These are phyloP conservation scores for Leptopilina syphax DNA, from an alignment of 2,888 invertebrate species.

Conservation along the genomic window DNA sequence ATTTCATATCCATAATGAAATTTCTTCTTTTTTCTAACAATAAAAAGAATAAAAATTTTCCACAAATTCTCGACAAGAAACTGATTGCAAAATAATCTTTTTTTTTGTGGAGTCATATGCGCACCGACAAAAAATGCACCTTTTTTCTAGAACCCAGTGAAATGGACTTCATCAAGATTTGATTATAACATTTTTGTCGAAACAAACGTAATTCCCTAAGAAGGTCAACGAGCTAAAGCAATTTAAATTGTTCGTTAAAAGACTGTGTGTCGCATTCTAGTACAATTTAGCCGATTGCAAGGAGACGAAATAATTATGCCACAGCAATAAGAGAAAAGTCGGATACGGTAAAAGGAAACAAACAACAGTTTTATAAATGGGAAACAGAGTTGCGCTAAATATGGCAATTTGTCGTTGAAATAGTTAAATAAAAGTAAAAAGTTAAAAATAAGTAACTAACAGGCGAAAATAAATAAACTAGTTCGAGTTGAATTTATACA, in stretches of 20 bases:
- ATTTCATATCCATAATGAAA: too few relatives aligned
- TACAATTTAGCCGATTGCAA: conserved; percentile 32
- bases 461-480: too few relatives aligned
- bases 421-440: conserved; percentile 8
- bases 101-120: too few relatives aligned
- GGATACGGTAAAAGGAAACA: conserved; percentile 36
- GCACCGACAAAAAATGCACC: too few relatives aligned
- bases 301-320: conserved; percentile 34
- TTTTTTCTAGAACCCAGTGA: too few relatives aligned
- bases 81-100: too few relatives aligned
- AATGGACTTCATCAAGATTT: conserved; percentile 36
- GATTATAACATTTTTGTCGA: conserved; percentile 40
- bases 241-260: conserved; percentile 37
- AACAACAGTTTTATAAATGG: conserved; percentile 32
- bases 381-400: conserved; percentile 37
- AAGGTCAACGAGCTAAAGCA: conserved; percentile 38
- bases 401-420: conserved; percentile 40
- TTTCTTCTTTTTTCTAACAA: too few relatives aligned
- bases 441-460: too few relatives aligned
- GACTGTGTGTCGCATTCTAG: conserved; percentile 34
- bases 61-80: too few relatives aligned
- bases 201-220: conserved; percentile 30
- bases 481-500: background rate
- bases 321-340: background rate
- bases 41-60: too few relatives aligned